A percentile compares a stretch with the other conserved stretches of the same genome.
Conservation (phyloP, 2,797 vertebrate species). For the Aldrovandia affinis region DNA sequence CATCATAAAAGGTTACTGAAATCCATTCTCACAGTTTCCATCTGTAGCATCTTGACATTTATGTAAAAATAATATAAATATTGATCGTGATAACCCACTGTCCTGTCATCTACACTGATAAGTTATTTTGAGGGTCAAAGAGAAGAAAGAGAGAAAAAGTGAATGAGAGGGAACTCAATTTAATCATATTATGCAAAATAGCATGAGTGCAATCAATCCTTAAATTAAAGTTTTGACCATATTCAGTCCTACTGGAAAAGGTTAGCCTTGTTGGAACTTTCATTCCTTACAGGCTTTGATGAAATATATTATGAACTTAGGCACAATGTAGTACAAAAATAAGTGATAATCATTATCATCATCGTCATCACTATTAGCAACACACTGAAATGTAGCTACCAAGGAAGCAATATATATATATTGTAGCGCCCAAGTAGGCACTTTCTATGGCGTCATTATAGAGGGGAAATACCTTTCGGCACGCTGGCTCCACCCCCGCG, state of each 20-base stretch:
- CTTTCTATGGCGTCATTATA: no score
- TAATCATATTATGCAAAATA: neutral
- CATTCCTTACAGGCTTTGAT: neutral
- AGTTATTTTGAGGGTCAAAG: neutral
- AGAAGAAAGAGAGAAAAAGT: neutral
- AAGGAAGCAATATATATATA: neutral
- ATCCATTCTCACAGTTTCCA: constrained; percentile 75
- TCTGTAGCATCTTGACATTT: constrained; percentile 68
- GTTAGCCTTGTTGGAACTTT: neutral
- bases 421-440: no score
- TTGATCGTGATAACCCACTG: constrained; percentile 65
- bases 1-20: constrained; percentile 77
- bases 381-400: neutral
- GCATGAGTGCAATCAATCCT: neutral
- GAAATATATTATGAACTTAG: neutral
- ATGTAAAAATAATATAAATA: constrained; percentile 55
- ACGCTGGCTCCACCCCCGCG: no score
- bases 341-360: neutral
- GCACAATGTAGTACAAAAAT: neutral
- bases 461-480: no score
- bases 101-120: constrained; percentile 38
- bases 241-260: neutral
- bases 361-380: neutral
- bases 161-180: neutral
- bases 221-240: neutral